Evolutionary conservation across 1,140 invertebrate genomes (phyloP), one percentile per base, ranked within the genome.

Genomic region (Trichogramma pretiosum): DNA sequence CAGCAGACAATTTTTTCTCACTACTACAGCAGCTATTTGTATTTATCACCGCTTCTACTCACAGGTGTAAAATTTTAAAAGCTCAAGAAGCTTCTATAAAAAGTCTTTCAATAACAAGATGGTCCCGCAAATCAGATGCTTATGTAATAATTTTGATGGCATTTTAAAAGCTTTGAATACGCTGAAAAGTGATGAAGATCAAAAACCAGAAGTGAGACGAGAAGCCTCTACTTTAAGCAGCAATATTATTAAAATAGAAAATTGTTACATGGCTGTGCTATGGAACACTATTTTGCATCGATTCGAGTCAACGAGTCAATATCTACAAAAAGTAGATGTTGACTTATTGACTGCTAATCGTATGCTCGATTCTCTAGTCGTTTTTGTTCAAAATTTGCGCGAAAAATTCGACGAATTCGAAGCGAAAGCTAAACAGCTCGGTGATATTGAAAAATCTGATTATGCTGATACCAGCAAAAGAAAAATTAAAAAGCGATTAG

Each of bases 1-100:
- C 3, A 41, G 41, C 26, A 7, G 28, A 8, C 23, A 33, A 48
- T 35, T 53, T 40, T 28, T 55, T 55, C 43, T 16, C 7, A 19
- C 3, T 44, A 26, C 10, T 53, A 19, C 47, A 50, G 36, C 10
- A 16, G 17, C 14, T 55, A 22, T 55, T 32, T 41, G 37, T n/a
- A 11, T 55, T 49, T 55, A 49, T 53, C 24, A 45, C 17, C 13
- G 13, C 30, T 13, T 53, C 47, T 3, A 50, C 43, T 22, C 41
- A 47, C 23, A 43, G 37, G 19, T 56, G 47, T 21, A 5, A 35
- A 14, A 14, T 36, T 8, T 43, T 43, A 43, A 7, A 5, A 19
- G 16, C 21, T n/a, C n/a, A n/a, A n/a, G n/a, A n/a, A n/a, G n/a
- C n/a, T n/a, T n/a, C n/a, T n/a, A n/a, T 38, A 14, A 35, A 42